Evolutionary conservation across 2,888 invertebrate species (phyloP).

Genomic region (Drosophila ustulata): DNA sequence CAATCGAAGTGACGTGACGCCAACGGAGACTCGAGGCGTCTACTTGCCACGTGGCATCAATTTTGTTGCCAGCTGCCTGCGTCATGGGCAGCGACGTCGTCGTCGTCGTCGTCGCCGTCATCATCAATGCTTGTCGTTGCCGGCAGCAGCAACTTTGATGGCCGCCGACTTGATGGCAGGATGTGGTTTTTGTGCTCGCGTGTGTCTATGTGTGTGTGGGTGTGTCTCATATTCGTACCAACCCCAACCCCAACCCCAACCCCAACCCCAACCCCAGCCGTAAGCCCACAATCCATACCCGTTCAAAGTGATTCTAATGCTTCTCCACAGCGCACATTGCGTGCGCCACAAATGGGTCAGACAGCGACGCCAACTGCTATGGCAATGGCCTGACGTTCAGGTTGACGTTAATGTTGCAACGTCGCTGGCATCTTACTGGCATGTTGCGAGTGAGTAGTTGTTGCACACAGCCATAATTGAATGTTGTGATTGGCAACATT

Average conservation of each 20-base stretch:
- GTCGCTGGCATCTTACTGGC: slow-evolving; percentile 32
- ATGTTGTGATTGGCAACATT: slow-evolving; percentile 61
- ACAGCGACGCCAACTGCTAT: slow-evolving; percentile 23
- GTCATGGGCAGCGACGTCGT: slow-evolving; percentile 39
- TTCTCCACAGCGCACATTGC: slow-evolving; percentile 1
- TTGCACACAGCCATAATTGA: slow-evolving; percentile 61
- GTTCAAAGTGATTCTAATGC: neutral
- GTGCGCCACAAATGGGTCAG: slow-evolving; percentile 64
- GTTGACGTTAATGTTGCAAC: neutral
- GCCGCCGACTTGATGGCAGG: slow-evolving; percentile 64
- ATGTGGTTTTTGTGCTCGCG: slow-evolving; percentile 43
- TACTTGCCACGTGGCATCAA: slow-evolving; percentile 33
- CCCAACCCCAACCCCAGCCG: neutral
- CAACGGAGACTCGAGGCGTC: neutral
- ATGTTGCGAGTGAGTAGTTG: slow-evolving; percentile 36
- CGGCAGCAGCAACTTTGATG: slow-evolving; percentile 28
- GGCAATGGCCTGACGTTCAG: neutral
- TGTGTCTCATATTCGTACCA: slow-evolving; percentile 11
- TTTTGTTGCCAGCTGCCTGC: slow-evolving; percentile 29
- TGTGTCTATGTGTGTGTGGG: slow-evolving; percentile 36
- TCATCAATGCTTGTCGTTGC: slow-evolving; percentile 24
- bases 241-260: neutral
- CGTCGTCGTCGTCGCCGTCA: slow-evolving; percentile 13
- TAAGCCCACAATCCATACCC: neutral
- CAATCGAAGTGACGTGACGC: neutral